Conservation (phyloP, 2,113 vertebrate species). For the Origma solitaria region DNA sequence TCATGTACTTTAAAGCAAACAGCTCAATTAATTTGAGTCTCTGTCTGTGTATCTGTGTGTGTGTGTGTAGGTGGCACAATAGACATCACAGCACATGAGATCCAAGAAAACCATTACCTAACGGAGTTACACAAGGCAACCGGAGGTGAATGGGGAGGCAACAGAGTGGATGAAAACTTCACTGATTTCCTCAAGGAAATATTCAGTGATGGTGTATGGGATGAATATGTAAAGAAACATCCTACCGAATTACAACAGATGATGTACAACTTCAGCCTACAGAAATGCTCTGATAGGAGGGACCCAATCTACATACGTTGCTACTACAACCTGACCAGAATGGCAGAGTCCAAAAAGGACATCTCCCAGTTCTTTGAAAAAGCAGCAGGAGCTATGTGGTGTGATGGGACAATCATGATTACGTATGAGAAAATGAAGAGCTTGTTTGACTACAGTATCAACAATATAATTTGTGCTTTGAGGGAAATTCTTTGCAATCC, state of each 20-base stretch:
- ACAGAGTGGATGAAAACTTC: constrained; percentile 44
- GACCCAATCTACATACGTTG: neutral
- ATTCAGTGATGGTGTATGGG: neutral
- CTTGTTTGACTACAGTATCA: constrained; percentile 1
- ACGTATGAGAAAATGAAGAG: neutral
- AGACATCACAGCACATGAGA: constrained; percentile 58
- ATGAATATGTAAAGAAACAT: neutral
- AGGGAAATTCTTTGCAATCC: constrained; percentile 6
- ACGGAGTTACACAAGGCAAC: constrained; percentile 51
- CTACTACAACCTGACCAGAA: neutral
- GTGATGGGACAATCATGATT: neutral
- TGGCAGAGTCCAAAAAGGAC: neutral
- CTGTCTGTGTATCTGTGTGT: neutral
- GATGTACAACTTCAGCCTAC: neutral
- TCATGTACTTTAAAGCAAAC: neutral
- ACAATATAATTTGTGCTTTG: neutral
- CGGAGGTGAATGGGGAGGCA: constrained; percentile 56
- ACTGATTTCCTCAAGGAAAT: constrained; percentile 4
- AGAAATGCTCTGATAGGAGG: neutral
- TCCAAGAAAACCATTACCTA: constrained; percentile 8
- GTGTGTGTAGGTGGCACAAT: neutral
- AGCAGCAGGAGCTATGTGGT: neutral
- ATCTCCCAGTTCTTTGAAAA: neutral
- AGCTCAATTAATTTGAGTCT: neutral
- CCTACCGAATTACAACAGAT: neutral